phyloP scores from a whole-genome alignment of 2,888 invertebrate species.

The Plebejus argus region DNA sequence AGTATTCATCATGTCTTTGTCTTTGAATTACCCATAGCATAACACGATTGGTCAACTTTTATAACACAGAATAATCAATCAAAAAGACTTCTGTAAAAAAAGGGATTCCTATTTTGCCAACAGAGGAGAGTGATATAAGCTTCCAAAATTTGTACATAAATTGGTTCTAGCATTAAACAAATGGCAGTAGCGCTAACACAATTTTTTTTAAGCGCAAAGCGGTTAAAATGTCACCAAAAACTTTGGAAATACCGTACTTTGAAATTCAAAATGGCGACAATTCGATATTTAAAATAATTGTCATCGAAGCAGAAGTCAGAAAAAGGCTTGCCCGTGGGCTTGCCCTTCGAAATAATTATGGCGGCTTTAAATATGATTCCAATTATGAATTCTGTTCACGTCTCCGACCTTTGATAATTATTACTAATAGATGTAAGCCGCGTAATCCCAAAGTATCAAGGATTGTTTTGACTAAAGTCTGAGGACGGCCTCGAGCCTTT shows the following conservation, averaged over 20 bases:
- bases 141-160: no score
- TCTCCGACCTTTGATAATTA: conserved; percentile 9
- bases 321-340: no score
- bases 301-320: neutral
- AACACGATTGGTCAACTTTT: no score
- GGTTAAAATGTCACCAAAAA: neutral
- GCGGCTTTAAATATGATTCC: neutral
- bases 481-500: neutral
- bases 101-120: no score
- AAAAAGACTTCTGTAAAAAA: no score
- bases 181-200: no score
- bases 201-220: no score
- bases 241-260: neutral
- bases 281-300: neutral
- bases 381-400: conserved; percentile 21
- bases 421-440: neutral
- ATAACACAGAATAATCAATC: no score
- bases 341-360: conserved; percentile 19
- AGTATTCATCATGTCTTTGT: no score
- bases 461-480: neutral
- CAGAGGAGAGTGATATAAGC: no score
- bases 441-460: conserved; percentile 18
- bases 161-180: no score
- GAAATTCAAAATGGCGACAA: neutral
- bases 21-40: no score